Base-by-base conservation (phyloP, 2,797 vertebrate genomes). In the Clarias platycephalus region DNA sequence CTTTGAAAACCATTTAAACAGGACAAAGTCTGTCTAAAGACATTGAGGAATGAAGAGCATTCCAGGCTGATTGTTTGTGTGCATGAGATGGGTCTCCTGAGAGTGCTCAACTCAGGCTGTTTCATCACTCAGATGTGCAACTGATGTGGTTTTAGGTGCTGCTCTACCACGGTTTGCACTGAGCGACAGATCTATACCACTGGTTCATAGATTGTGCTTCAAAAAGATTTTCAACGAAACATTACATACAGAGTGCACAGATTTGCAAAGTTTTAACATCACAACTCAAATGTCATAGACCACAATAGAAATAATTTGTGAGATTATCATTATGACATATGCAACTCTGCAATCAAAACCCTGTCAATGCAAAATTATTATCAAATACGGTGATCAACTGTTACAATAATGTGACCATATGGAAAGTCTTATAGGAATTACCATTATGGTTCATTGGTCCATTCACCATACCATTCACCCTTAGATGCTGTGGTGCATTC, bases 21-120 rank as follows among this genome's bases (percentile, higher is more conserved):
- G 49, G 60, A 28, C 28, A 71, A 79, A 37, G 44, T 20, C 62
- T 74, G 34, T 44, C n/a, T 84, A 55, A 86, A 84, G 40, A 71
- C 44, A 62, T n/a, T 37, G 13, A 70, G 72, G 76, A 71, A 84
- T 62, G 66, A 85, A 24, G 60, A 79, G 60, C 63, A 62, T 26
- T 13, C 13, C 24, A 78, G 60, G 58, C 10, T 3, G 37, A 26
- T 64, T 49, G 77, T 80, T 64, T 80, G n/a, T 66, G 34, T 81
- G 60, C 71, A 83, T 80, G 64, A 81, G 31, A 81, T 58, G 24
- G 13, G 64, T 31, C 81, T 63, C 57, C 9, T 62, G 68, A 53
- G 81, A 72, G 53, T 55, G 34, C 62, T 81, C 13, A 83, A 60
- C 34, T 12, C 24, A n/a, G 49, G 55, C 22, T 37, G 58, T 49